These are phyloP conservation scores for Halictus rubicundus DNA, from an alignment of 1,140 invertebrate genomes.

Conservation along the genomic window DNA sequence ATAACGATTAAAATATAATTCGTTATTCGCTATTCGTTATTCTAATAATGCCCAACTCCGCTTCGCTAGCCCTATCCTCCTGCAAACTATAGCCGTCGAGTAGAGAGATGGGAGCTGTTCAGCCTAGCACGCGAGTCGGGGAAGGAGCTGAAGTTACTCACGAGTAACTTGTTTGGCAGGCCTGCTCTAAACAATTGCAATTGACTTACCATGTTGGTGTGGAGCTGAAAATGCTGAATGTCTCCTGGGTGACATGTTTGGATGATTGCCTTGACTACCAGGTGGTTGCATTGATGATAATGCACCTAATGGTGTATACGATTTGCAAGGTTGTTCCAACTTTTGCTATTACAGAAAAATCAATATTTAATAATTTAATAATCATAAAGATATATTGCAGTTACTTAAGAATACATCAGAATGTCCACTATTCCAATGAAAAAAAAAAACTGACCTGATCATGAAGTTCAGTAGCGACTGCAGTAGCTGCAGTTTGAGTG, in stretches of 20 bases:
- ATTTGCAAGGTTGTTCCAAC: conserved; percentile 81
- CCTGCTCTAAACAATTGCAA: background rate
- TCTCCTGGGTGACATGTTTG: conserved; percentile 79
- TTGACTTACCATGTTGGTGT: conserved; percentile 78
- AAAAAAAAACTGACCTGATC: conserved; percentile 78
- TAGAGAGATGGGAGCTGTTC: too few species aligned
- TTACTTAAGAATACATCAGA: conserved; percentile 19
- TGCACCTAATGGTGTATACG: conserved; percentile 91
- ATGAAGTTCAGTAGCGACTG: conserved; percentile 84
- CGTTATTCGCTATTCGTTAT: too few species aligned
- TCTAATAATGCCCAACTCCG: too few species aligned
- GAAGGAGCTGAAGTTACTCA: too few species aligned
- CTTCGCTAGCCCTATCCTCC: too few species aligned
- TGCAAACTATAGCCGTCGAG: too few species aligned
- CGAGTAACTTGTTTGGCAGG: too few species aligned
- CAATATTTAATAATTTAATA: background rate
- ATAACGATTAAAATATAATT: too few species aligned
- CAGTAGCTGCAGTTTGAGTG: conserved; percentile 88
- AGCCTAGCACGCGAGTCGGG: too few species aligned
- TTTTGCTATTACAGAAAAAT: conserved; percentile 66
- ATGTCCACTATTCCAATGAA: background rate
- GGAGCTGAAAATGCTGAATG: conserved; percentile 79
- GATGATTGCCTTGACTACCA: conserved; percentile 81
- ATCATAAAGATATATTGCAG: background rate
- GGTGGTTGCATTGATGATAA: conserved; percentile 93